These are phyloP conservation scores for Tribolium castaneum DNA, from an alignment of 1,140 invertebrate species.

Conservation along the genomic window DNA sequence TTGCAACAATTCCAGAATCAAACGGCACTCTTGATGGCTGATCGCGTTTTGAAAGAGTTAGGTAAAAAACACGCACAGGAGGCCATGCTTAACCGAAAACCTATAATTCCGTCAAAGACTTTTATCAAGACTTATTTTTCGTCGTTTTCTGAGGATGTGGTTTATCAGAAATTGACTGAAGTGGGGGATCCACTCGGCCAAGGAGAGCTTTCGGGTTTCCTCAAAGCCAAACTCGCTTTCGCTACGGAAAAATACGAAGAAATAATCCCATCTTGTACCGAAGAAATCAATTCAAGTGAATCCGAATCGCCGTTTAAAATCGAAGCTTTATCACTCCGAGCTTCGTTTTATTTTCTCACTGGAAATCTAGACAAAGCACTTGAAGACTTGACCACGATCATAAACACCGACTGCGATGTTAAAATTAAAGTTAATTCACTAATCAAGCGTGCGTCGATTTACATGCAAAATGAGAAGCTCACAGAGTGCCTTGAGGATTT, in stretches of 20 bases:
- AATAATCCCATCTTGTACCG: slow-evolving; percentile 81
- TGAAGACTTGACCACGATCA: slow-evolving; percentile 75
- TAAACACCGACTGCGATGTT: slow-evolving; percentile 69
- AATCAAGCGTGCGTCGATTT: slow-evolving; percentile 88
- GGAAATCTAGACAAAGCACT: slow-evolving; percentile 78
- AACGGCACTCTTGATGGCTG: slow-evolving; percentile 81
- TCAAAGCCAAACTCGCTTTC: slow-evolving; percentile 75
- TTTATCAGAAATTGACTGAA: slow-evolving; percentile 64
- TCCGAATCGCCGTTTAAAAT: slow-evolving; percentile 66
- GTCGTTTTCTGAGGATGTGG: slow-evolving; percentile 87
- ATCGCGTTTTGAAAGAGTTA: slow-evolving; percentile 85
- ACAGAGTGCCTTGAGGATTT: slow-evolving; percentile 84
- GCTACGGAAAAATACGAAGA: slow-evolving; percentile 80
- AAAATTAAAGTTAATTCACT: slow-evolving; percentile 85
- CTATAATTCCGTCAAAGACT: slow-evolving; percentile 83
- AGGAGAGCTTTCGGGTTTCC: slow-evolving; percentile 65
- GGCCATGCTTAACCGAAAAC: slow-evolving; percentile 74
- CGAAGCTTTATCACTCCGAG: slow-evolving; percentile 81
- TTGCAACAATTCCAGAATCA: slow-evolving; percentile 89
- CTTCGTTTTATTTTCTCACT: slow-evolving; percentile 83
- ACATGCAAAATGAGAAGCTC: slow-evolving; percentile 81
- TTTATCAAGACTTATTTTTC: slow-evolving; percentile 88
- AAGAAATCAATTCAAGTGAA: slow-evolving; percentile 80
- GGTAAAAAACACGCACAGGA: slow-evolving; percentile 79
- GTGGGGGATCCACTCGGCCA: slow-evolving; percentile 57